Evolutionary conservation across 2,888 invertebrate species (phyloP).

Genomic region (Drosophila putrida): DNA sequence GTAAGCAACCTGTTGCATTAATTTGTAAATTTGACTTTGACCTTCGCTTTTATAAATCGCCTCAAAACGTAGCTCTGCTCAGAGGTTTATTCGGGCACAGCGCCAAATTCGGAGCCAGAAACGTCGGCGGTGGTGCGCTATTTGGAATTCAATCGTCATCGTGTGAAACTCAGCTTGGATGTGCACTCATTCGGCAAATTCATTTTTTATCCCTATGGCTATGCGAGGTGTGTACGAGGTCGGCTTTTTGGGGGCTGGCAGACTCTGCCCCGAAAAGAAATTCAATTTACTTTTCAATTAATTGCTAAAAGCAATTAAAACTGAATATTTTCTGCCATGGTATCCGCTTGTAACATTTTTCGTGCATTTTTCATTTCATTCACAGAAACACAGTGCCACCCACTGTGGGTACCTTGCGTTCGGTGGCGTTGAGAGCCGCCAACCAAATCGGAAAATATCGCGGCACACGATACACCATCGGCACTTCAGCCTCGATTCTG

Average conservation of each 20-base stretch:
- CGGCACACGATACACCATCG: constrained; percentile 86
- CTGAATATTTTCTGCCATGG: constrained; percentile 63
- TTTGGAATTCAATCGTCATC: constrained; percentile 82
- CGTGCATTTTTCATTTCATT: constrained; percentile 19
- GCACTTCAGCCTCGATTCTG: constrained; percentile 86
- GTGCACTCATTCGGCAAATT: constrained; percentile 85
- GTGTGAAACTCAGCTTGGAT: constrained; percentile 84
- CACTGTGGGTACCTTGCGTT: constrained; percentile 81
- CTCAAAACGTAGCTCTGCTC: constrained; percentile 80
- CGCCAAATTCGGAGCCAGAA: constrained; percentile 84
- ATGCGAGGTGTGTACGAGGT: constrained; percentile 75
- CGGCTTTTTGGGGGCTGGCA: neutral
- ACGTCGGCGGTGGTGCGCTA: constrained; percentile 83
- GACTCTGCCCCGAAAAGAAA: constrained; percentile 53
- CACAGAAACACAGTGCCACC: constrained; percentile 81
- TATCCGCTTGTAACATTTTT: constrained; percentile 41
- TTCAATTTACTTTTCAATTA: constrained; percentile 82
- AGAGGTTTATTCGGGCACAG: constrained; percentile 84
- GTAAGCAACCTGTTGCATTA: constrained; percentile 67
- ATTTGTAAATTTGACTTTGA: constrained; percentile 48
- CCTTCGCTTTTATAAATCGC: constrained; percentile 31
- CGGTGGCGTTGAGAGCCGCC: constrained; percentile 83
- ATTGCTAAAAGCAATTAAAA: constrained; percentile 79
- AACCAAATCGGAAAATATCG: constrained; percentile 84
- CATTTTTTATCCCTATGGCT: constrained; percentile 85